Percentiles rank a stretch among this genome's conserved stretches.
phyloP scores from a whole-genome alignment of 2,113 vertebrate genomes.

The Petaurus breviceps region DNA sequence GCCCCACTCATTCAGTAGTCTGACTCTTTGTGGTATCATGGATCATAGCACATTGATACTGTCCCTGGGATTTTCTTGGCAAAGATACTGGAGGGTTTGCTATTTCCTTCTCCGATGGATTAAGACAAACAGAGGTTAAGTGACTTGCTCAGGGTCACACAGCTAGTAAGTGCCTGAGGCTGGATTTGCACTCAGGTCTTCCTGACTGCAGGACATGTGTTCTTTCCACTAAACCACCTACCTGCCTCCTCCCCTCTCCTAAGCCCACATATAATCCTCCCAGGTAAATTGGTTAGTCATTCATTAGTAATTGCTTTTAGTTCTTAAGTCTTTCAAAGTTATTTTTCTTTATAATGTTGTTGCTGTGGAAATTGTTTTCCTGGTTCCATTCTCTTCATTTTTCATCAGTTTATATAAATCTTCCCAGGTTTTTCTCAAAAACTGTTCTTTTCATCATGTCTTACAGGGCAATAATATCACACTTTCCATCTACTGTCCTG shows the following conservation, averaged over 20 bases:
- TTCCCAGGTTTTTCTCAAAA: not conserved
- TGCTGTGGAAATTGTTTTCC: not conserved
- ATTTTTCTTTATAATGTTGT: not conserved
- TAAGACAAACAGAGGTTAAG: not conserved
- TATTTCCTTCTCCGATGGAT: no score
- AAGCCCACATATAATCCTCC: not conserved
- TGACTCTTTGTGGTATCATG: no score
- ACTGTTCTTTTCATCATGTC: no score
- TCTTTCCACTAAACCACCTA: not conserved
- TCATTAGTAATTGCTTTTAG: not conserved
- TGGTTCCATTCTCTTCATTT: not conserved
- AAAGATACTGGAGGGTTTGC: no score
- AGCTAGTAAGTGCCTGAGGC: not conserved
- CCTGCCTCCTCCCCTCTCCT: not conserved
- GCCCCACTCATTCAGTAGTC: no score
- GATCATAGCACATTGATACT: no score
- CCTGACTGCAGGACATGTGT: not conserved
- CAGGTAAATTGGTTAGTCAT: not conserved
- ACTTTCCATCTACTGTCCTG: not conserved
- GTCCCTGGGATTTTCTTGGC: no score
- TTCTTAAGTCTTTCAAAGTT: not conserved
- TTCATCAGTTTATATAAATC: not conserved
- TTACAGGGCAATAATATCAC: not conserved
- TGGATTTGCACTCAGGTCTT: not conserved
- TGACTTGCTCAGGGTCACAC: not conserved